These are phyloP conservation scores for Drosophila kanapiae DNA, from an alignment of 1,140 invertebrate species.

Conservation along the genomic window DNA sequence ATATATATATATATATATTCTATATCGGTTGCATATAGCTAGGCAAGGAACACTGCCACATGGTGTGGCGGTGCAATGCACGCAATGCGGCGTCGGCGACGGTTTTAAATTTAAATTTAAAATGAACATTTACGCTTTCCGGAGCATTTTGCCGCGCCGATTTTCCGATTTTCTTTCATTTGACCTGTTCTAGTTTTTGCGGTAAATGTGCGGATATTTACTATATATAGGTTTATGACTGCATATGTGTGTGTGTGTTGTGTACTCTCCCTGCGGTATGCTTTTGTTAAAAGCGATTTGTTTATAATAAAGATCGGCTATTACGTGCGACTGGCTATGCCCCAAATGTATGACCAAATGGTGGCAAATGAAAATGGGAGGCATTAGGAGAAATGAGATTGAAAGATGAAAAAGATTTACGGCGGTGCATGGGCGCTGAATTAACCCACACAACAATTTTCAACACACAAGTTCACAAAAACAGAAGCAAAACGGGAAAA, in stretches of 20 bases:
- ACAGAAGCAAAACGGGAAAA: not conserved
- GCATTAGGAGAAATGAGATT: slow-evolving; percentile 25
- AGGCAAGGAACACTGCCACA: slow-evolving; percentile 25
- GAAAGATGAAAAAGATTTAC: slow-evolving; percentile 75
- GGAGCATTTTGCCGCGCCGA: slow-evolving; percentile 28
- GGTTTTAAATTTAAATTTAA: slow-evolving; percentile 51
- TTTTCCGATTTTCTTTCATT: slow-evolving; percentile 33
- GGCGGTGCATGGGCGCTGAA: slow-evolving; percentile 32
- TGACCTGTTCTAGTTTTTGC: slow-evolving; percentile 51
- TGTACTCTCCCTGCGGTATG: slow-evolving; percentile 10
- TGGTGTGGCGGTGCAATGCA: slow-evolving; percentile 46
- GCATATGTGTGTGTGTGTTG: slow-evolving; percentile 13
- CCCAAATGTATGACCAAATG: slow-evolving; percentile 26
- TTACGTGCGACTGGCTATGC: slow-evolving; percentile 63
- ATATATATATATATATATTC: slow-evolving; percentile 12
- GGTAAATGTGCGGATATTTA: slow-evolving; percentile 33
- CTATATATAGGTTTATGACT: slow-evolving; percentile 26
- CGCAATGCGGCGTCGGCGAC: slow-evolving; percentile 52
- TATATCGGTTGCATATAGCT: not conserved
- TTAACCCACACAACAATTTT: slow-evolving; percentile 26
- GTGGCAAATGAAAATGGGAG: slow-evolving; percentile 5
- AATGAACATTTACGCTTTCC: slow-evolving; percentile 48
- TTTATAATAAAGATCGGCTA: slow-evolving; percentile 55
- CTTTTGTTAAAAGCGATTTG: slow-evolving; percentile 60
- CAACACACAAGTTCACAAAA: slow-evolving; percentile 13